phyloP scores from a whole-genome alignment of 2,797 vertebrate species.

The Acanthiza pusilla region DNA sequence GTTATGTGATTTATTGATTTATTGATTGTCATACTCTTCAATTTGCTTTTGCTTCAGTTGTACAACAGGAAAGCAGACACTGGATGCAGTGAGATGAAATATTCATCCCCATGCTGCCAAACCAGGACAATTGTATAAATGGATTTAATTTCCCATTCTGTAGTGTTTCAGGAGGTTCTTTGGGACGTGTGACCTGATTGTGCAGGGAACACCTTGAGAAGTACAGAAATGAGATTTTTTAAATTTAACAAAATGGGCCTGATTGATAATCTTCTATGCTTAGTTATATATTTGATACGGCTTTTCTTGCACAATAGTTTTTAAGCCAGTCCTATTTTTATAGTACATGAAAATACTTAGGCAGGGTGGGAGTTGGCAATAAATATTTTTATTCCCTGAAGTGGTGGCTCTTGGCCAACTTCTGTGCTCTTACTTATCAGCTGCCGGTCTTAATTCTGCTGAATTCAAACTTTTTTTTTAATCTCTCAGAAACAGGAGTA shows the following conservation, averaged over 20 bases:
- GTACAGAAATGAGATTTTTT: background rate
- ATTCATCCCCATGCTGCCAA: background rate
- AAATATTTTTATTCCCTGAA: conserved; percentile 27
- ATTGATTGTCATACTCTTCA: background rate
- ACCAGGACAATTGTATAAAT: background rate
- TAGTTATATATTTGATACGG: background rate
- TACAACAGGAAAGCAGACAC: background rate
- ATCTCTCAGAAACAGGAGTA: background rate
- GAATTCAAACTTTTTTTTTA: background rate
- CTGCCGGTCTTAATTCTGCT: conserved; percentile 17
- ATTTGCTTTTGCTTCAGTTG: background rate
- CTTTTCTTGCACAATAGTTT: background rate
- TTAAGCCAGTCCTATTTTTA: background rate
- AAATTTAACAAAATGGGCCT: background rate
- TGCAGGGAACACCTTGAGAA: background rate
- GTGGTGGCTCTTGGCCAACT: background rate
- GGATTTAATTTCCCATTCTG: background rate
- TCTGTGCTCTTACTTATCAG: background rate
- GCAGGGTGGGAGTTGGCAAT: background rate
- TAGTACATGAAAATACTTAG: background rate
- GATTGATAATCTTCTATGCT: background rate
- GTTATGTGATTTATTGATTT: background rate
- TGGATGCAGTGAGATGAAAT: background rate
- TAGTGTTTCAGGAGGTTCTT: background rate
- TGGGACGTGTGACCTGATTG: background rate